Conservation (phyloP, 2,113 vertebrate genomes). For the Noturus placidus region DNA sequence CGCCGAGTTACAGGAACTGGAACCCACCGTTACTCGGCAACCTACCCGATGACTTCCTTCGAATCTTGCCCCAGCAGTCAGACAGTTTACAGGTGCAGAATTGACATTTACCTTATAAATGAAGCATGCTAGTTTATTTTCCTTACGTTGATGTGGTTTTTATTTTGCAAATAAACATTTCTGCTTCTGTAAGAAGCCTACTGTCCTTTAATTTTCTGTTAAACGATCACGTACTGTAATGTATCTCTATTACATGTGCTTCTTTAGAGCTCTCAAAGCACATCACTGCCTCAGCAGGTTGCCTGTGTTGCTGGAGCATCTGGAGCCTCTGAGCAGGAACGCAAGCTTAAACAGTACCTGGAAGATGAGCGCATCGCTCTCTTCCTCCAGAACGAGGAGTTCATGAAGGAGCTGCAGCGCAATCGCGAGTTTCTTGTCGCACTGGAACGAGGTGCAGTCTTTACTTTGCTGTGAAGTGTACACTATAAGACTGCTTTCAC, state of each 20-base stretch:
- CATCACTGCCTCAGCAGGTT: constrained; percentile 58
- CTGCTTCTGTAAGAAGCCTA: neutral
- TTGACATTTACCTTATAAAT: neutral
- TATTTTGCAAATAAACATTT: neutral
- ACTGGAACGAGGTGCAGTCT: constrained; percentile 86
- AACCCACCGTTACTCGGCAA: constrained; percentile 91
- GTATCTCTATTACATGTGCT: neutral
- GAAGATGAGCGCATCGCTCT: constrained; percentile 93
- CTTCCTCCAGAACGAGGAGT: constrained; percentile 96
- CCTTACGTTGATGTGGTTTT: neutral
- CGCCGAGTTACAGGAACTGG: constrained; percentile 86
- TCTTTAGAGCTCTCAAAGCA: constrained; percentile 68
- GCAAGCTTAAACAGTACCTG: constrained; percentile 91
- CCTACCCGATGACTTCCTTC: constrained; percentile 91
- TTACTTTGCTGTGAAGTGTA: neutral
- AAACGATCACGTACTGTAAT: neutral
- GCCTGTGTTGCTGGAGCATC: constrained; percentile 29
- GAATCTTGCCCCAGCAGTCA: constrained; percentile 89
- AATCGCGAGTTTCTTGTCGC: constrained; percentile 94
- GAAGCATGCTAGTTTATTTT: neutral
- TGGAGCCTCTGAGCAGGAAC: constrained; percentile 80
- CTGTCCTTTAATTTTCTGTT: neutral
- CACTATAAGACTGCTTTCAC: neutral
- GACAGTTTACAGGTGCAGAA: constrained; percentile 74
- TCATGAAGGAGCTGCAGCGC: constrained; percentile 95